phyloP scores from a whole-genome alignment of 2,888 invertebrate species.

The Mesorhabditis spiculigera region DNA sequence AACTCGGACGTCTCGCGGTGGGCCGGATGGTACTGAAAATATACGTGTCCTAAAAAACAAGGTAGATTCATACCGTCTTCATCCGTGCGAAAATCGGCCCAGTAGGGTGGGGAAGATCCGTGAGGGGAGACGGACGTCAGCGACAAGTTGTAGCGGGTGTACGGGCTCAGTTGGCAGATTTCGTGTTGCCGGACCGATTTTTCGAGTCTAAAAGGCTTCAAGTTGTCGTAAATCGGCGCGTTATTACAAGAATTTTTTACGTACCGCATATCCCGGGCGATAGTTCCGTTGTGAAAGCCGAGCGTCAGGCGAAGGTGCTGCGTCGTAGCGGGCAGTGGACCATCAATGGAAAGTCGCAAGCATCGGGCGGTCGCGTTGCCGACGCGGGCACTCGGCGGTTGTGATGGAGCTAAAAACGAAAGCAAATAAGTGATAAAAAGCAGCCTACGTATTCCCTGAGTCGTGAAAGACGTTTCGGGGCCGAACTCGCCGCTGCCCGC shows the following conservation, averaged over 20 bases:
- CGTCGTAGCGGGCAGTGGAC: constrained; percentile 1
- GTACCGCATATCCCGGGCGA: background rate
- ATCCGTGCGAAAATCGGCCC: constrained; percentile 42
- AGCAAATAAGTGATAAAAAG: background rate
- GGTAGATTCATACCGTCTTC: constrained; percentile 21
- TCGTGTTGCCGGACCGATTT: background rate
- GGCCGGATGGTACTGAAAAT: constrained; percentile 36
- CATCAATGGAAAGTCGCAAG: background rate
- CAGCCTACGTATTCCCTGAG: constrained; percentile 35
- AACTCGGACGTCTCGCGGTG: constrained; percentile 36
- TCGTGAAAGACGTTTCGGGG: constrained; percentile 44
- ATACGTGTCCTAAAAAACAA: no score
- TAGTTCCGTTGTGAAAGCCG: background rate
- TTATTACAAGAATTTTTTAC: no score
- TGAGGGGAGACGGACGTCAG: constrained; percentile 48
- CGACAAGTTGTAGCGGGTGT: constrained; percentile 36
- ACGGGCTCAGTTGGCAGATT: constrained; percentile 39
- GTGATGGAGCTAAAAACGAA: background rate
- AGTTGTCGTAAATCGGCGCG: no score
- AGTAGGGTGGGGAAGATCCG: constrained; percentile 44
- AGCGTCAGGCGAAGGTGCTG: background rate
- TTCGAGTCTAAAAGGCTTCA: background rate
- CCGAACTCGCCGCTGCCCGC: constrained; percentile 54
- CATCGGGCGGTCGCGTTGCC: background rate
- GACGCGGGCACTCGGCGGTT: background rate